phyloP scores from a whole-genome alignment of 2,888 invertebrate species.

The Scaptomyza polygonia region DNA sequence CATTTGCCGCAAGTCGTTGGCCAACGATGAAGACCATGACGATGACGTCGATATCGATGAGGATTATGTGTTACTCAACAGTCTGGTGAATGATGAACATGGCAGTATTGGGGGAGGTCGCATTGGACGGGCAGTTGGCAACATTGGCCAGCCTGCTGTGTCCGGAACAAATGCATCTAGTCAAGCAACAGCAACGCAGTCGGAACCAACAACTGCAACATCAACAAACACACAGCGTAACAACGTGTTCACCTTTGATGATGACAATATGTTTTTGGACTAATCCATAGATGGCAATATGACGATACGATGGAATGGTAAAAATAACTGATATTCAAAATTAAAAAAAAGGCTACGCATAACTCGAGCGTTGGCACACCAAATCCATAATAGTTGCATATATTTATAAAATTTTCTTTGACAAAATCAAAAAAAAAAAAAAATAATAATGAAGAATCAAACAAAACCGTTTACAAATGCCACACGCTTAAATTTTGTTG shows the following conservation, averaged over 20 bases:
- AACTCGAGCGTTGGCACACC: conserved; percentile 31
- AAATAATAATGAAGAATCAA: conserved; percentile 7
- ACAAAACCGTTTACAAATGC: conserved; percentile 31
- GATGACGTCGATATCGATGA: conserved; percentile 77
- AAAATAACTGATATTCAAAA: conserved; percentile 67
- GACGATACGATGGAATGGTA: conserved; percentile 13
- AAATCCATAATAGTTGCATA: conserved; percentile 51
- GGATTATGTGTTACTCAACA: conserved; percentile 48
- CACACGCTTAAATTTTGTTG: conserved; percentile 61
- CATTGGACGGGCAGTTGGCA: conserved; percentile 16
- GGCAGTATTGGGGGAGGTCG: conserved; percentile 23
- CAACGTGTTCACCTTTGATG: conserved; percentile 82
- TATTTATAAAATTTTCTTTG: conserved; percentile 57
- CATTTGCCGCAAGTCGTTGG: conserved; percentile 91
- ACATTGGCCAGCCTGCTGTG: conserved; percentile 16
- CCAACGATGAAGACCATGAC: conserved; percentile 72
- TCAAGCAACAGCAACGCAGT: conserved; percentile 44
- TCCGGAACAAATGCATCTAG: conserved; percentile 39
- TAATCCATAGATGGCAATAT: conserved; percentile 52
- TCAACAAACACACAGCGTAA: conserved; percentile 43
- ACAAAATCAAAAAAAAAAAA: conserved; percentile 13
- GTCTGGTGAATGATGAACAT: conserved; percentile 64
- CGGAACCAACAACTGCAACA: conserved; percentile 24
- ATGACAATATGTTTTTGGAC: conserved; percentile 83
- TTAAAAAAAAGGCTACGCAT: conserved; percentile 40